phyloP scores from a whole-genome alignment of 2,797 vertebrate species.

The Sebastiscus tertius region DNA sequence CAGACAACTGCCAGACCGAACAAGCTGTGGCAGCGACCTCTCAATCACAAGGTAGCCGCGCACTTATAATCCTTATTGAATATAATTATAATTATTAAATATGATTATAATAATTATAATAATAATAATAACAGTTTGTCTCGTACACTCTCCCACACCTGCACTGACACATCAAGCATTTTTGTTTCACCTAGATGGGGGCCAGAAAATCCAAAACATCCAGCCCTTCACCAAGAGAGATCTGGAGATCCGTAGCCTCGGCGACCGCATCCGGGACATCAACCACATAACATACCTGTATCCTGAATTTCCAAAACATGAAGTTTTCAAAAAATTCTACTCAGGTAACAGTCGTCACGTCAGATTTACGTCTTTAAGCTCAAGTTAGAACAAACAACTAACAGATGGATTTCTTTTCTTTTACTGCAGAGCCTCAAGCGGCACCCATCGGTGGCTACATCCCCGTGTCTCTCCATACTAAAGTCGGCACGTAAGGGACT shows the following conservation, averaged over 20 bases:
- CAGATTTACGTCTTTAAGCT: not conserved
- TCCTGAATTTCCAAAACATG: constrained; percentile 87
- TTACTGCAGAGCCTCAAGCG: constrained; percentile 50
- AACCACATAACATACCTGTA: constrained; percentile 88
- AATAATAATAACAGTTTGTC: not conserved
- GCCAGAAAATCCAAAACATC: constrained; percentile 93
- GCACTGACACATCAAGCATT: not conserved
- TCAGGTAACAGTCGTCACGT: constrained; percentile 82
- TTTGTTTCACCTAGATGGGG: constrained; percentile 71
- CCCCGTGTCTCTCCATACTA: constrained; percentile 69
- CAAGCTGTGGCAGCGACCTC: too few relatives aligned
- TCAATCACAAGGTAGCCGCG: too few relatives aligned
- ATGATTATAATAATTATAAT: not conserved
- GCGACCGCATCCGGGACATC: constrained; percentile 92
- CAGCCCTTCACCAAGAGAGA: constrained; percentile 95
- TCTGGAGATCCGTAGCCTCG: constrained; percentile 91
- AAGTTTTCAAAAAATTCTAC: constrained; percentile 90
- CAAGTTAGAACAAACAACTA: not conserved
- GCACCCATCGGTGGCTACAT: constrained; percentile 59
- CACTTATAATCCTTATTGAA: too few relatives aligned
- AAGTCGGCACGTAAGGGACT: constrained; percentile 72
- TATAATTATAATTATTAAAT: not conserved
- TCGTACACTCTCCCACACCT: not conserved
- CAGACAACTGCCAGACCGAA: too few relatives aligned
- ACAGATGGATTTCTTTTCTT: not conserved